These are phyloP conservation scores for Drepana arcuata DNA, from an alignment of 1,140 invertebrate species.

Conservation along the genomic window DNA sequence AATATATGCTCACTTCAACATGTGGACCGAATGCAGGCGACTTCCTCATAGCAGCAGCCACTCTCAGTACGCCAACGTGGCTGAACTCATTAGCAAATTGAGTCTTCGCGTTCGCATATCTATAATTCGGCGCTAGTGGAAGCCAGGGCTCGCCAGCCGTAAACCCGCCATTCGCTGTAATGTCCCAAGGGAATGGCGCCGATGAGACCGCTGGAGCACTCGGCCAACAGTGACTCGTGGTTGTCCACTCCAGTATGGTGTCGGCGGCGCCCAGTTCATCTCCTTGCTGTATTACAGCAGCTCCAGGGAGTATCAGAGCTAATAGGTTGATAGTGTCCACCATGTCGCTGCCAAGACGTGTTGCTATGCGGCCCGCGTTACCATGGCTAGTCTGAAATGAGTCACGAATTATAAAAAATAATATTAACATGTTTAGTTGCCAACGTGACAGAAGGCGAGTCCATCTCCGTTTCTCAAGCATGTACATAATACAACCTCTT, in stretches of 20 bases:
- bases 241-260: constrained; percentile 54
- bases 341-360: constrained; percentile 67
- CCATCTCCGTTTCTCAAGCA: no score
- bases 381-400: constrained; percentile 71
- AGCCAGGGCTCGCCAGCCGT: constrained; percentile 72
- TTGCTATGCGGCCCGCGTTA: constrained; percentile 65
- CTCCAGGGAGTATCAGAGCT: constrained; percentile 75
- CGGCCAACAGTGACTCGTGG: constrained; percentile 37
- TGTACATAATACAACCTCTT: no score
- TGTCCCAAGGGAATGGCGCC: constrained; percentile 83
- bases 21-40: constrained; percentile 49
- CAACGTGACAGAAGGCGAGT: no score
- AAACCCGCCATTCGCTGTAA: constrained; percentile 72
- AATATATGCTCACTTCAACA: constrained; percentile 30
- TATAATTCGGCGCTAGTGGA: constrained; percentile 72
- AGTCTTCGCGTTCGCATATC: constrained; percentile 70
- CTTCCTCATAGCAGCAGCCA: constrained; percentile 48
- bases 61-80: constrained; percentile 43
- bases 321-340: constrained; percentile 76
- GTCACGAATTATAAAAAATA: constrained; percentile 1
- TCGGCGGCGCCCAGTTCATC: constrained; percentile 81
- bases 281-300: constrained; percentile 79
- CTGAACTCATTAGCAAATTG: constrained; percentile 55
- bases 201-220: constrained; percentile 28
- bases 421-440: no score